Base-by-base conservation (phyloP, 1,140 invertebrate species). In the Papilio polytes region DNA sequence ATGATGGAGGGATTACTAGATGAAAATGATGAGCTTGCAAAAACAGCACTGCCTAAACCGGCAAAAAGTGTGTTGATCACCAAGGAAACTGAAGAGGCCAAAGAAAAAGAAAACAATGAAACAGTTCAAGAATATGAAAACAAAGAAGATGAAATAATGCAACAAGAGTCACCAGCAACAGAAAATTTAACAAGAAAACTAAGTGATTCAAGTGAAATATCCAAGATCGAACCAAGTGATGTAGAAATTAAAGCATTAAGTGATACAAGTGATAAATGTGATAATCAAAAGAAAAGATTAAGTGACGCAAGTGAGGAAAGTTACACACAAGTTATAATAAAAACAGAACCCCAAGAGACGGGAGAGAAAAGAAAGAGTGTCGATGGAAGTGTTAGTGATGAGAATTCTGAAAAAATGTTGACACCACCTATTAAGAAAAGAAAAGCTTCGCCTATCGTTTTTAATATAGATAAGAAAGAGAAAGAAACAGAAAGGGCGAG, bases 391-490 rank as follows among this genome's bases (percentile, higher is more conserved):
- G 80, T 20, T 79, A 78, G 51, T 82, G 85, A 56, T 76, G 41
- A 56, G 12, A 82, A 82, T 26, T 51, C 13, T 36, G 74, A 80
- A 31, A 72, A 70, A 48, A 74, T 20, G 31, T 56, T 80, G 26
- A 72, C 81, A 36, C 85, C 89, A 2, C 85, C 84, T 3, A 78
- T 83, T 10, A 95, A 90, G 82, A 95, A 93, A 78, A 86, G 92
- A 53, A 95, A 90, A 85, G 92, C 91, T 1, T 96, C 96, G 1
- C 96, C 96, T 0, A 96, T 96, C 53, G 89, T 96, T 78, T 96
- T 96, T 83, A 92, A 95, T 87, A 90, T 92, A 6, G 86, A 86
- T 48, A 93, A 92, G 80, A 92, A 87, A 81, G 87, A 85, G 48
- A 92, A 86, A 82, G 85, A 86, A 26, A 76, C 80, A 80, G 87